Evolutionary conservation across 2,113 vertebrate genomes (phyloP).

Genomic region (Mystacornis crossleyi): DNA sequence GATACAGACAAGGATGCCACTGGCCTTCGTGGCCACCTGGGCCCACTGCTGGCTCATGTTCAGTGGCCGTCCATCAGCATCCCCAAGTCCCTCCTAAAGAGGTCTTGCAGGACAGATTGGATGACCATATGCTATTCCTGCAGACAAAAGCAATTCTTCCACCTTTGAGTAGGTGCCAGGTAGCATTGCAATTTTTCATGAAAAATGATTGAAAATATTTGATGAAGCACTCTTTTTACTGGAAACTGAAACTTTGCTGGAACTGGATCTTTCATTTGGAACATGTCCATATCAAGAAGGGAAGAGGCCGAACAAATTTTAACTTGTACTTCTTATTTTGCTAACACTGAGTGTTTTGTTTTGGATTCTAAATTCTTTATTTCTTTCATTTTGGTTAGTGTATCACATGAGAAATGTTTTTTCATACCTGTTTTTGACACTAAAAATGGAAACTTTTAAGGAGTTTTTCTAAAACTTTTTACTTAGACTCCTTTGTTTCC

Average conservation of each 20-base stretch:
- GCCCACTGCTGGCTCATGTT: neutral
- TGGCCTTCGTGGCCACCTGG: neutral
- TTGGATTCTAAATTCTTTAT: neutral
- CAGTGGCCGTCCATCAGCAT: too few species aligned
- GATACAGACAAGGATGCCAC: neutral
- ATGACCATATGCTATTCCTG: neutral
- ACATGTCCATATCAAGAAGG: neutral
- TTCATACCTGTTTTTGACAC: neutral
- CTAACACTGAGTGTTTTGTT: neutral
- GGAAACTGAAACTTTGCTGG: neutral
- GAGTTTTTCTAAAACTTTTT: neutral
- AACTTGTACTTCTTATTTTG: neutral
- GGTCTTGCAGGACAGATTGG: neutral
- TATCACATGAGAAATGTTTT: neutral
- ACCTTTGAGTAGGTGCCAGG: neutral
- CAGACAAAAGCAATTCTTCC: neutral
- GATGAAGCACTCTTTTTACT: neutral
- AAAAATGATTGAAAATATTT: neutral
- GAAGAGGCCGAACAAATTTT: neutral
- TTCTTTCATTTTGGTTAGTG: neutral
- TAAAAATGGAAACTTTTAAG: neutral
- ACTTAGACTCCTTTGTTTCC: neutral
- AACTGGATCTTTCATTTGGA: neutral
- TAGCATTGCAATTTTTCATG: neutral
- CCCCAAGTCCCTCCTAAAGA: neutral